A percentile compares a stretch with the other conserved stretches of the same genome.
Evolutionary conservation across 2,888 invertebrate species (phyloP).

Genomic region (Dorcus parallelipipedus): DNA sequence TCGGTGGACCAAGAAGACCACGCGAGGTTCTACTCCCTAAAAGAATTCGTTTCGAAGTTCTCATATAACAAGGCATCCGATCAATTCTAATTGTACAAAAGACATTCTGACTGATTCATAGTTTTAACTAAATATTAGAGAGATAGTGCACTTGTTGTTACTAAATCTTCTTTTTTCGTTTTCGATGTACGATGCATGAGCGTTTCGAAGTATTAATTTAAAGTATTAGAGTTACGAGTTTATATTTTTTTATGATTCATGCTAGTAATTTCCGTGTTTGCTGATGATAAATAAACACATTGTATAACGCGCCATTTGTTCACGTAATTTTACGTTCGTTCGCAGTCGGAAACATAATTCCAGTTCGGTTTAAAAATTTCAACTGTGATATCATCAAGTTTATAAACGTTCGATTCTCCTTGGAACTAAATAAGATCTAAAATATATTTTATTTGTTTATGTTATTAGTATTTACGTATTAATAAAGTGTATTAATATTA

Average conservation of each 20-base stretch:
- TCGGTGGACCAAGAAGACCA: constrained; percentile 68
- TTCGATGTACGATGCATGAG: not conserved
- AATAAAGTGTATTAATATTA: not conserved
- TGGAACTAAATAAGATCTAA: not conserved
- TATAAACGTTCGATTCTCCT: not conserved
- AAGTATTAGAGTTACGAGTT: not conserved
- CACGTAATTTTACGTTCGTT: no score
- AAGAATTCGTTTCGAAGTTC: constrained; percentile 56
- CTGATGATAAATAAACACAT: constrained; percentile 4
- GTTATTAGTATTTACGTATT: not conserved
- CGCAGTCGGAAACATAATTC: no score
- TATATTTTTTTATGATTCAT: not conserved
- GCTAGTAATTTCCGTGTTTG: not conserved
- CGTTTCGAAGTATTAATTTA: constrained; percentile 6
- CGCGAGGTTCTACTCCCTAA: constrained; percentile 64
- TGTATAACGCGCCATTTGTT: no score
- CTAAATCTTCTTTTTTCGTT: not conserved
- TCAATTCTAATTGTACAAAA: constrained; percentile 9
- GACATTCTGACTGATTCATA: constrained; percentile 13
- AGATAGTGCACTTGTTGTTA: constrained; percentile 3
- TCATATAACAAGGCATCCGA: not conserved
- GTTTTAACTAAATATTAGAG: constrained; percentile 4
- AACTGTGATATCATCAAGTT: constrained; percentile 19
- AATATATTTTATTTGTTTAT: not conserved
- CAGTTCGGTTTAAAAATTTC: constrained; percentile 9